Conservation (phyloP, 2,113 vertebrate species). For the Ivindomyrus marchei region DNA sequence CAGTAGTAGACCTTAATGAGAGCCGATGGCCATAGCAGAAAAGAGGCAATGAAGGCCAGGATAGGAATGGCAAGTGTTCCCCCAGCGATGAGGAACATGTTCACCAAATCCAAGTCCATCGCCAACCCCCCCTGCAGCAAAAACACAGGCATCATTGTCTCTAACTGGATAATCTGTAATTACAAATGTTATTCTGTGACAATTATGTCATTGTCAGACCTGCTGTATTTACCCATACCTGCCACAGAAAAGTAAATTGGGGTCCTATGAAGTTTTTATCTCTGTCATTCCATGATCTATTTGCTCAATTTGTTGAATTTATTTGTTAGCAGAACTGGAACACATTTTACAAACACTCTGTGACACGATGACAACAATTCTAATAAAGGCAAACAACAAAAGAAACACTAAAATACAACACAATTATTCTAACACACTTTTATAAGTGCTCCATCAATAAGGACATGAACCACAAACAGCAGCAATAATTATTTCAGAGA, state of each 20-base stretch:
- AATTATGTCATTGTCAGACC: background rate
- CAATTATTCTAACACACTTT: background rate
- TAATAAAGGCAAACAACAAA: background rate
- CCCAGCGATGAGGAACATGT: constrained; percentile 69
- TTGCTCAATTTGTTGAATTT: background rate
- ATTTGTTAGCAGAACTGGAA: background rate
- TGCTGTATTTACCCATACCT: background rate
- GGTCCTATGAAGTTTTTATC: background rate
- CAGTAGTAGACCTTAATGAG: constrained; percentile 84
- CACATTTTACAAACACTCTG: background rate
- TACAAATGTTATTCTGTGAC: background rate
- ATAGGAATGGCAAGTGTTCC: constrained; percentile 76
- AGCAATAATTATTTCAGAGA: background rate
- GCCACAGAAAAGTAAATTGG: background rate
- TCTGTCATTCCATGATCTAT: background rate
- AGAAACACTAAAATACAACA: background rate
- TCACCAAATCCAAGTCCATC: constrained; percentile 74
- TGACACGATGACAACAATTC: background rate
- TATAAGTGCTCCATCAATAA: background rate
- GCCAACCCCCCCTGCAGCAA: constrained; percentile 6
- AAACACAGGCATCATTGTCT: background rate
- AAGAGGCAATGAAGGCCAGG: constrained; percentile 72
- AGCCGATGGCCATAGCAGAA: constrained; percentile 74
- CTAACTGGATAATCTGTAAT: background rate
- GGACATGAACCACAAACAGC: background rate